Conservation (phyloP, 1,140 invertebrate species). For the Marisa cornuarietis region DNA sequence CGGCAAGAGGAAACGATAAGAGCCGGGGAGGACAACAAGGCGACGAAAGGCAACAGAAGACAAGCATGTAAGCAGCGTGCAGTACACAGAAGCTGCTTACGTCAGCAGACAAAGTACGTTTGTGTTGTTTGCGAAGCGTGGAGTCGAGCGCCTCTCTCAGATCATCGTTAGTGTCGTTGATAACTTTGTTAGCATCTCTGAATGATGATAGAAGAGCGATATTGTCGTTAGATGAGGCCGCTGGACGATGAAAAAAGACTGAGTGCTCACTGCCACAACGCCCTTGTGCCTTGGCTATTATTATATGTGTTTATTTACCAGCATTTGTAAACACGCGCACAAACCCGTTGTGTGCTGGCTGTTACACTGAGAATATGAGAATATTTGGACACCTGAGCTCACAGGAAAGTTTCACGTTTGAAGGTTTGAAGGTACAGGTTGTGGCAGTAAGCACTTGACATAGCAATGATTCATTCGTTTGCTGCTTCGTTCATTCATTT, state of each 20-base stretch:
- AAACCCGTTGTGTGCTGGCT: no score
- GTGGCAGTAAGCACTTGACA: no score
- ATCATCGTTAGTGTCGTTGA: slow-evolving; percentile 74
- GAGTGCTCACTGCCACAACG: no score
- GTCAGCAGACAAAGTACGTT: slow-evolving; percentile 15
- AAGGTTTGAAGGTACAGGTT: no score
- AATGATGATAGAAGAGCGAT: slow-evolving; percentile 19
- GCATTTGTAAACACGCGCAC: no score
- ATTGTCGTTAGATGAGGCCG: not conserved
- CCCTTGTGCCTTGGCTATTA: no score
- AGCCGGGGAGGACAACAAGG: not conserved
- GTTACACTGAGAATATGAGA: no score
- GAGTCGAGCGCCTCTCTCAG: slow-evolving; percentile 66
- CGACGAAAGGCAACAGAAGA: not conserved
- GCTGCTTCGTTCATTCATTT: not conserved
- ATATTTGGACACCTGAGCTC: no score
- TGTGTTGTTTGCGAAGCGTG: slow-evolving; percentile 15
- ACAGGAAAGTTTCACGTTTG: no score
- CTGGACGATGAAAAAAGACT: not conserved
- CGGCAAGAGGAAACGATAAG: slow-evolving; percentile 1
- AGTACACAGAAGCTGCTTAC: slow-evolving; percentile 21
- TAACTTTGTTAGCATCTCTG: slow-evolving; percentile 72
- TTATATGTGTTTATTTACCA: no score
- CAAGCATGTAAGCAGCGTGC: no score
- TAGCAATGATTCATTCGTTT: not conserved